phyloP scores from a whole-genome alignment of 2,888 invertebrate genomes.

The Drosophila cracens region DNA sequence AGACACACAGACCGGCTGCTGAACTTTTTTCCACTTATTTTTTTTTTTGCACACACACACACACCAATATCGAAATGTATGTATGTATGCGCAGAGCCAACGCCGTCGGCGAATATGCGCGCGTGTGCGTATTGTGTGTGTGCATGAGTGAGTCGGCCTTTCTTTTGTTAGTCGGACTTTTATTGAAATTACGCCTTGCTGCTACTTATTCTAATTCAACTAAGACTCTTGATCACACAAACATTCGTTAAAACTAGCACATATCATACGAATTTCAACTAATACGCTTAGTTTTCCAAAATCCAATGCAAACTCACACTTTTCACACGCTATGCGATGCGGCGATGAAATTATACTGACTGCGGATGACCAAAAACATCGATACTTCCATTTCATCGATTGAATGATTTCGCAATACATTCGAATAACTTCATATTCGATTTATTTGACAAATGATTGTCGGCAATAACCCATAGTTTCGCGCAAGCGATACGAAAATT shows the following conservation, averaged over 20 bases:
- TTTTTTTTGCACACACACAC: slow-evolving; percentile 53
- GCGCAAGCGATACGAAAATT: background rate
- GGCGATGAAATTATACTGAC: slow-evolving; percentile 68
- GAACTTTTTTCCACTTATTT: slow-evolving; percentile 60
- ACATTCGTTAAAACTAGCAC: slow-evolving; percentile 2
- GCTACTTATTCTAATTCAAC: background rate
- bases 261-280: slow-evolving; percentile 20
- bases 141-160: slow-evolving; percentile 42
- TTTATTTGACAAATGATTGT: background rate
- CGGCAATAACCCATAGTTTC: background rate
- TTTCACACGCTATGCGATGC: slow-evolving; percentile 67
- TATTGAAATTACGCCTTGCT: slow-evolving; percentile 16
- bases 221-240: slow-evolving; percentile 5
- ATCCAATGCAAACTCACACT: slow-evolving; percentile 63
- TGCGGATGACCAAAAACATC: slow-evolving; percentile 33
- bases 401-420: background rate
- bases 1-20: slow-evolving; percentile 60
- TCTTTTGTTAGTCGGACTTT: slow-evolving; percentile 35
- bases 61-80: slow-evolving; percentile 21
- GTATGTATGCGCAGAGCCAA: slow-evolving; percentile 45
- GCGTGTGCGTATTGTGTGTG: slow-evolving; percentile 15
- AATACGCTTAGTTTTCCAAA: slow-evolving; percentile 25
- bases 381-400: slow-evolving; percentile 29
- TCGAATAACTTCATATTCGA: slow-evolving; percentile 25
- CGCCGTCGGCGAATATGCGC: slow-evolving; percentile 59